Base-by-base conservation (phyloP, 2,888 invertebrate genomes). In the Sussaba pulchella region DNA sequence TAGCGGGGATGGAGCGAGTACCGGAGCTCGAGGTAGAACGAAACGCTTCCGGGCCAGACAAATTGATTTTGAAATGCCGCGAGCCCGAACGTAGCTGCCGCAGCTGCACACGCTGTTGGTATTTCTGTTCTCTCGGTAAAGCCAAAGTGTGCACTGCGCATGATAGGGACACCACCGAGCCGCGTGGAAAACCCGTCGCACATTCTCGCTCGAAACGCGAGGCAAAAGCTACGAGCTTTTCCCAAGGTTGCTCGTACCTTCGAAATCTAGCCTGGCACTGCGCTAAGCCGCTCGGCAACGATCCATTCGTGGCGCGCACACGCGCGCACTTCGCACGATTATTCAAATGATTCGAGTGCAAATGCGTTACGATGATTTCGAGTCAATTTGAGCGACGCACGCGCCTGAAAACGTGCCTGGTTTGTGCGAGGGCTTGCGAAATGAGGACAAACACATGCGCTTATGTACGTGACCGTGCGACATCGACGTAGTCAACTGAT, bases 31-130 rank as follows among this genome's bases (percentile, higher is more conserved):
- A 81, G 76, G 85, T 86, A 84, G 86, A 85, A 78, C 85, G 83
- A 85, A n/a, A 83, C 85, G 85, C 78, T 85, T 83, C 84, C 83
- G 84, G 85, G 84, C 83, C 86, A 86, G 88, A 89, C 90, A 90
- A 90, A 90, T 90, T 90, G 90, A 90, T 90, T 90, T 89, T 86
- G 89, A 89, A 90, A 90, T 90, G 88, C 85, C 85, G 82, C 83
- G 83, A 77, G 6, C 75, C 78, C 64, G 75, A 76, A 78, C 63
- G 61, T 66, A 78, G 70, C 63, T 66, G 54, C 78, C 24, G 50
- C 50, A 52, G 47, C 47, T 31, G 31, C 14, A 41, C 59, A 57
- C 50, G 59, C 50, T 66, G 61, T 24, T 8, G 21, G 72, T 61
- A 26, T 39, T 74, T 24, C 66, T 31, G 71, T 50, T 59, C 50